Conservation (phyloP, 2,888 invertebrate species). For the Nysson spinosus region DNA sequence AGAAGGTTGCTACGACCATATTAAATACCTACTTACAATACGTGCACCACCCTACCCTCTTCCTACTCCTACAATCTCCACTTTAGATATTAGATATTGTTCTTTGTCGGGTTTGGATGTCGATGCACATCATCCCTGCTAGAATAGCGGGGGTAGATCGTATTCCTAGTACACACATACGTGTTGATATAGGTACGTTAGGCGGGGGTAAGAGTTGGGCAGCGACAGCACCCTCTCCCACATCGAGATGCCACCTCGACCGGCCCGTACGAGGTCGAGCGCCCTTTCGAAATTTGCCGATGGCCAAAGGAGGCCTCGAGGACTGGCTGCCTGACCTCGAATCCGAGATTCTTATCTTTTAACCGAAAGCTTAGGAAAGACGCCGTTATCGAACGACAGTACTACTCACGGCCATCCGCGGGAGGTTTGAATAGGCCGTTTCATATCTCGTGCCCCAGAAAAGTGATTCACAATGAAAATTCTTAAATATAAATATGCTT, state of each 20-base stretch:
- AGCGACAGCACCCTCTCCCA: neutral
- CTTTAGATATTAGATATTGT: conserved; percentile 34
- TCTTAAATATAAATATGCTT: conserved; percentile 50
- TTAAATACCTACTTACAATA: conserved; percentile 38
- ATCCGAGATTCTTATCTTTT: conserved; percentile 62
- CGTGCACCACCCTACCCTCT: neutral
- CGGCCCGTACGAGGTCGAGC: conserved; percentile 55
- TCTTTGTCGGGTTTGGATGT: conserved; percentile 19
- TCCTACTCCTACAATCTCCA: neutral
- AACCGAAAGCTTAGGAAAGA: conserved; percentile 56
- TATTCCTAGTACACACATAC: too few species aligned
- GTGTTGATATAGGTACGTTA: too few species aligned
- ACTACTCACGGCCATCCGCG: conserved; percentile 53
- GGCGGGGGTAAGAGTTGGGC: neutral
- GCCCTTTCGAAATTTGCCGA: conserved; percentile 64
- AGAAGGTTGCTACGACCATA: conserved; percentile 12
- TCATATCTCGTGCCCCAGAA: conserved; percentile 39
- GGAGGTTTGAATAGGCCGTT: conserved; percentile 34
- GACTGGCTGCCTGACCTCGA: conserved; percentile 59
- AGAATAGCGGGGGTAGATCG: too few species aligned
- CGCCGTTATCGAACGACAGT: conserved; percentile 58
- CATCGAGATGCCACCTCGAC: conserved; percentile 30
- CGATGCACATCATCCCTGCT: conserved; percentile 32
- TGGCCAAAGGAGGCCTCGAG: conserved; percentile 60
- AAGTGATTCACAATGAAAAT: conserved; percentile 55